Conservation (phyloP, 2,888 invertebrate genomes). For the Coremacera marginata region DNA sequence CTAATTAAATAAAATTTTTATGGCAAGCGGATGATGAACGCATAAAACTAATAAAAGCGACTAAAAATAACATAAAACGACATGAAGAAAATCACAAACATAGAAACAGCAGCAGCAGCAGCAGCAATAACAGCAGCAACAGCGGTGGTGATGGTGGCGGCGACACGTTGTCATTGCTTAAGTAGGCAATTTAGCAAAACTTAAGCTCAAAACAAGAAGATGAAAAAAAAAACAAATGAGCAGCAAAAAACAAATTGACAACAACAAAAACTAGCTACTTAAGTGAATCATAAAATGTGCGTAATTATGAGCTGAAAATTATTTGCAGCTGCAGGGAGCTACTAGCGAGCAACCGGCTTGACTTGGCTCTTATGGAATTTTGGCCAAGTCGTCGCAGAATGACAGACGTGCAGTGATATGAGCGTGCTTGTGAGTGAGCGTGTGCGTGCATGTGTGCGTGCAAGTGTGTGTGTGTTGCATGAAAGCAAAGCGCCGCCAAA, state of each 20-base stretch:
- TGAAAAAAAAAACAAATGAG: not conserved
- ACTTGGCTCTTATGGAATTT: constrained; percentile 25
- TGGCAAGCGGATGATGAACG: constrained; percentile 60
- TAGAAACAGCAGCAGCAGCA: constrained; percentile 48
- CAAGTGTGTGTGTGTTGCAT: not conserved
- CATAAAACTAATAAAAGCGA: constrained; percentile 35
- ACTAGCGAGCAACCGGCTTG: not conserved
- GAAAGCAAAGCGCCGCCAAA: constrained; percentile 31
- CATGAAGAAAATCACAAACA: not conserved
- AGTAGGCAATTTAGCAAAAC: constrained; percentile 26
- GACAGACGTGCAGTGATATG: not conserved
- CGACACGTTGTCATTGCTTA: constrained; percentile 26
- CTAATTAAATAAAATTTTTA: constrained; percentile 53
- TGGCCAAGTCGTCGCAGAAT: constrained; percentile 14
- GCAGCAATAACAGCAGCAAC: constrained; percentile 33
- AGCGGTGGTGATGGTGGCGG: not conserved
- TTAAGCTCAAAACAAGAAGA: not conserved
- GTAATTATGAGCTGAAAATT: constrained; percentile 54
- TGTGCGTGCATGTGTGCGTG: not conserved
- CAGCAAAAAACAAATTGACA: not conserved
- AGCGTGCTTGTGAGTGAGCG: not conserved
- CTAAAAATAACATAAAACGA: constrained; percentile 10
- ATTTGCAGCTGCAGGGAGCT: constrained; percentile 45
- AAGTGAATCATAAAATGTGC: constrained; percentile 50
- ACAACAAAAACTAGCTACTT: constrained; percentile 26